phyloP scores from a whole-genome alignment of 2,888 invertebrate species.

The Parnassius mnemosyne region DNA sequence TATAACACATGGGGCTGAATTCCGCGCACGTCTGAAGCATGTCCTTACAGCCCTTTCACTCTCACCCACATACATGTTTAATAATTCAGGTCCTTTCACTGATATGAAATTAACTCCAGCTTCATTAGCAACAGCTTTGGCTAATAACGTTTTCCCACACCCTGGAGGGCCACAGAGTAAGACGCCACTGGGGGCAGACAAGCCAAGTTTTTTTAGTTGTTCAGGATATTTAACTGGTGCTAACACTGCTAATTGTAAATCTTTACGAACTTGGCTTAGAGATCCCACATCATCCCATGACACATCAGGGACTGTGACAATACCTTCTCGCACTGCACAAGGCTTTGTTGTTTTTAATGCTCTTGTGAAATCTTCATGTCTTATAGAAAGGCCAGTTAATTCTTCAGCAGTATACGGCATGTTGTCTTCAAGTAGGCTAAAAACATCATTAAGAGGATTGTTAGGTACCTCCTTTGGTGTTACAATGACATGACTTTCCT shows the following conservation, averaged over 20 bases:
- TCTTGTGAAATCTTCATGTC: conserved; percentile 86
- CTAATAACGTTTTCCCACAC: conserved; percentile 96
- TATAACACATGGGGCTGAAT: conserved; percentile 98
- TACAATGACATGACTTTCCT: conserved; percentile 13
- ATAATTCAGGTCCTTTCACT: conserved; percentile 98
- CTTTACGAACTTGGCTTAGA: conserved; percentile 90
- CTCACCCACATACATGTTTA: conserved; percentile 99
- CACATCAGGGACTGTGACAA: conserved; percentile 97
- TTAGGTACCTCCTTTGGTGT: conserved; percentile 32
- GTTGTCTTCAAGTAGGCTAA: conserved; percentile 84
- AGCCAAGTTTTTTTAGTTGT: conserved; percentile 87
- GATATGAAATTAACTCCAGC: conserved; percentile 99
- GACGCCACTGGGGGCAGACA: conserved; percentile 92
- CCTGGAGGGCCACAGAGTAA: conserved; percentile 98
- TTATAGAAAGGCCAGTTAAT: conserved; percentile 83
- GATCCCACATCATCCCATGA: conserved; percentile 99
- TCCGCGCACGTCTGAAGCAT: conserved; percentile 95
- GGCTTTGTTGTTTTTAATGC: conserved; percentile 93
- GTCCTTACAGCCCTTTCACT: conserved; percentile 98
- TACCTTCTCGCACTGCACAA: conserved; percentile 97
- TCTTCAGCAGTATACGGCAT: conserved; percentile 83
- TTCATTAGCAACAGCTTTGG: conserved; percentile 99
- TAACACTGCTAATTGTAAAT: conserved; percentile 93
- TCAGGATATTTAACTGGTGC: conserved; percentile 95
- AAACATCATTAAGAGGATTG: conserved; percentile 73